Evolutionary conservation across 2,797 vertebrate species (phyloP).

Genomic region (Poecilia velifera): DNA sequence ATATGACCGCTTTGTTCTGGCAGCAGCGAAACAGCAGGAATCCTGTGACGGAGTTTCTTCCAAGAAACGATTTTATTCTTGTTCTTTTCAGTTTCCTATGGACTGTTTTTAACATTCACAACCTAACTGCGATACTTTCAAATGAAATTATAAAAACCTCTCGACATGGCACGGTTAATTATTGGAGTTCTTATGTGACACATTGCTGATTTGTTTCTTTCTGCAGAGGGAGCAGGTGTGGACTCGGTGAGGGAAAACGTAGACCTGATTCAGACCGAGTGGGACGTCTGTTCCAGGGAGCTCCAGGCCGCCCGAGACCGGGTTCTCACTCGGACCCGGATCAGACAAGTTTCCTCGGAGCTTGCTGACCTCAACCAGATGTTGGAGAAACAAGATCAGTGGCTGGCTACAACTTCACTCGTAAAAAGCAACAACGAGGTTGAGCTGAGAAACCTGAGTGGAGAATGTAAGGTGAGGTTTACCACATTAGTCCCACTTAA

Average conservation of each 20-base stretch:
- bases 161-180: background rate
- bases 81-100: background rate
- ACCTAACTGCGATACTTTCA: background rate
- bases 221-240: constrained; percentile 64
- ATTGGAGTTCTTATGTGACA: background rate
- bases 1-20: constrained; percentile 43
- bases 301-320: constrained; percentile 81
- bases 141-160: background rate
- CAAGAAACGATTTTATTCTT: constrained; percentile 12
- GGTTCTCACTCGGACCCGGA: constrained; percentile 81
- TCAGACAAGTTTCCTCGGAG: constrained; percentile 79
- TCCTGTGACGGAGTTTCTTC: constrained; percentile 32
- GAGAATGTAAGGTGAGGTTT: constrained; percentile 84
- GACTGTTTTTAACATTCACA: background rate
- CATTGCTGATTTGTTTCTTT: constrained; percentile 8
- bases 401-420: constrained; percentile 68
- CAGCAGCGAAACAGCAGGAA: constrained; percentile 17
- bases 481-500: background rate
- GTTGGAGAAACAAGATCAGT: constrained; percentile 82
- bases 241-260: constrained; percentile 67
- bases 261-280: constrained; percentile 81
- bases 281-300: constrained; percentile 79
- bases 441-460: constrained; percentile 69
- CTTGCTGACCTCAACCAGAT: constrained; percentile 79
- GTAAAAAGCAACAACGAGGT: constrained; percentile 52